Percentiles rank a stretch among this genome's conserved stretches.
Evolutionary conservation across 2,113 vertebrate species (phyloP).

Genomic region (Larimichthys polyactis): DNA sequence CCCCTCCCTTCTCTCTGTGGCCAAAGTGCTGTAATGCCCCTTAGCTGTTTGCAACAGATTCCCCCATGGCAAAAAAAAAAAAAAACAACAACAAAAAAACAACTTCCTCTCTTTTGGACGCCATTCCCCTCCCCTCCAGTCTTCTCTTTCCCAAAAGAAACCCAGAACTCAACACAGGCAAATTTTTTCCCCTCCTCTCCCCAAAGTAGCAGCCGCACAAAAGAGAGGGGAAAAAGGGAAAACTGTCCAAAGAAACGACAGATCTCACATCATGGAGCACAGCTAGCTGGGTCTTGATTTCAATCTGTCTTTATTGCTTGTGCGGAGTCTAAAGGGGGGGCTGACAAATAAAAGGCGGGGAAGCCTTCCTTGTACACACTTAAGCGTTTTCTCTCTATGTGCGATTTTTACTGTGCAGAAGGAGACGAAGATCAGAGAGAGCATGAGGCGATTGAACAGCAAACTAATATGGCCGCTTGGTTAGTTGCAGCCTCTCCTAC

Average conservation of each 20-base stretch:
- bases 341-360: conserved; percentile 75
- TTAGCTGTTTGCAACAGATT: conserved; percentile 87
- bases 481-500: conserved; percentile 49
- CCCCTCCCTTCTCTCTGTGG: conserved; percentile 37
- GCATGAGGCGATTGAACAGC: conserved; percentile 37
- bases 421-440: conserved; percentile 41
- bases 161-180: conserved; percentile 83
- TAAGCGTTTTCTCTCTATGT: background rate
- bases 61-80: conserved; percentile 79
- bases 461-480: conserved; percentile 73
- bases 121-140: conserved; percentile 70
- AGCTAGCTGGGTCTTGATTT: conserved; percentile 48
- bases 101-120: conserved; percentile 75
- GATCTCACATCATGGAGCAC: conserved; percentile 58
- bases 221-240: conserved; percentile 63
- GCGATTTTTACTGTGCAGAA: conserved; percentile 33
- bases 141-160: conserved; percentile 86
- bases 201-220: conserved; percentile 78
- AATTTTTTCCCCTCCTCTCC: conserved; percentile 74
- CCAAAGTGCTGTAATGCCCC: conserved; percentile 82
- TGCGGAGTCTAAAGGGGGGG: conserved; percentile 28
- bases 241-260: conserved; percentile 68
- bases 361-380: conserved; percentile 28
- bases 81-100: conserved; percentile 18
- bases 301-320: conserved; percentile 19